Percentiles rank a stretch among this genome's conserved stretches.
Evolutionary conservation across 2,888 invertebrate species (phyloP).

Genomic region (Lycocerus yunnanus): DNA sequence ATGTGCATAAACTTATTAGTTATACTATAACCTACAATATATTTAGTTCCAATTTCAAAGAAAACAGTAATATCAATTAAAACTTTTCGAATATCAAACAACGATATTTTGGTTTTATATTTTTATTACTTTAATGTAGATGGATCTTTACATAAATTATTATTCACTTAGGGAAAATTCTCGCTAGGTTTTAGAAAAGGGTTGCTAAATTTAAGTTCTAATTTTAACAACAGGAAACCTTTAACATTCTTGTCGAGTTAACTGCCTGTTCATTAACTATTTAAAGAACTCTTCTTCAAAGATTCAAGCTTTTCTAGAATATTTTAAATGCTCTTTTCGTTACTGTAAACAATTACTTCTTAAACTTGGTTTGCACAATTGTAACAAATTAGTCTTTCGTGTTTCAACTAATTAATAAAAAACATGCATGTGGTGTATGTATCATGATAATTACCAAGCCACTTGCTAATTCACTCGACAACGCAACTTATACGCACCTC

Average conservation of each 20-base stretch:
- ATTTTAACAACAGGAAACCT: constrained; percentile 5
- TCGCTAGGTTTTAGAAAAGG: neutral
- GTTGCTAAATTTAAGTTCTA: constrained; percentile 5
- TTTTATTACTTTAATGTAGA: neutral
- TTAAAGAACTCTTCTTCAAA: neutral
- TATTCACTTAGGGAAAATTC: neutral
- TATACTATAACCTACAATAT: neutral
- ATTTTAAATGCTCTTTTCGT: neutral
- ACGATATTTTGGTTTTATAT: neutral
- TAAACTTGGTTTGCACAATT: neutral
- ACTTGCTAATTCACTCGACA: neutral
- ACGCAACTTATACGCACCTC: neutral
- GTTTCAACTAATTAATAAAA: neutral
- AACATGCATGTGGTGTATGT: neutral
- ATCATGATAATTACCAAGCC: neutral
- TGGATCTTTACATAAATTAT: neutral
- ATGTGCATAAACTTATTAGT: neutral
- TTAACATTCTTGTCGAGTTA: neutral
- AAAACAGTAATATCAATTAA: neutral
- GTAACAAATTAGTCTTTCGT: neutral
- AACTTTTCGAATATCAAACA: neutral
- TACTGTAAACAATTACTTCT: neutral
- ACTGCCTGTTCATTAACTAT: neutral
- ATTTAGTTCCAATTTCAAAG: neutral
- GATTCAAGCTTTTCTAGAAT: neutral